Percentiles rank a stretch among this genome's conserved stretches.
Conservation (phyloP, 2,113 vertebrate genomes). For the Siphamia tubifer region DNA sequence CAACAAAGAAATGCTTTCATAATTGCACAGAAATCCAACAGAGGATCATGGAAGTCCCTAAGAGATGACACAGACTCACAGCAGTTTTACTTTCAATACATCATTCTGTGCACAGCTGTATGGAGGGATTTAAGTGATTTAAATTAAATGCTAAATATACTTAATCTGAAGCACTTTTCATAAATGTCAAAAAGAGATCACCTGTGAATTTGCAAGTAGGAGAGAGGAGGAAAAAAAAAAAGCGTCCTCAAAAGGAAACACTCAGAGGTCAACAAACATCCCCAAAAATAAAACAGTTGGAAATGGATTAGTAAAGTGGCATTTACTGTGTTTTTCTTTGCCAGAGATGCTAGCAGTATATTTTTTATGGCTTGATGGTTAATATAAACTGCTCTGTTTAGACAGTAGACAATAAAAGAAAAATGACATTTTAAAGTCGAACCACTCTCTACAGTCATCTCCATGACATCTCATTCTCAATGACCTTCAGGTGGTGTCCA, state of each 20-base stretch:
- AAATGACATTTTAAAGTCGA: neutral
- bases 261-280: neutral
- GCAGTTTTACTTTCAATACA: neutral
- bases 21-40: conserved; percentile 10
- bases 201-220: neutral
- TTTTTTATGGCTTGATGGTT: no score
- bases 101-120: neutral
- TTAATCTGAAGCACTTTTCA: neutral
- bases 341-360: no score
- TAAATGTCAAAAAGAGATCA: neutral
- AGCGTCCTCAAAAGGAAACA: neutral
- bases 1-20: conserved; percentile 9
- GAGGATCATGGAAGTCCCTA: neutral
- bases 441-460: no score
- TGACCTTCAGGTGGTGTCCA: no score
- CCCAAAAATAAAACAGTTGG: neutral
- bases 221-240: neutral
- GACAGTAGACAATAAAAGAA: neutral
- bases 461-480: no score
- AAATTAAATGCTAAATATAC: conserved; percentile 14
- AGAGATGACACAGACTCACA: neutral
- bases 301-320: no score
- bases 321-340: no score
- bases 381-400: no score
- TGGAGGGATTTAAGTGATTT: neutral